A percentile compares a stretch with the other conserved stretches of the same genome.
Evolutionary conservation across 2,888 invertebrate genomes (phyloP).

Genomic region (Oscheius onirici): DNA sequence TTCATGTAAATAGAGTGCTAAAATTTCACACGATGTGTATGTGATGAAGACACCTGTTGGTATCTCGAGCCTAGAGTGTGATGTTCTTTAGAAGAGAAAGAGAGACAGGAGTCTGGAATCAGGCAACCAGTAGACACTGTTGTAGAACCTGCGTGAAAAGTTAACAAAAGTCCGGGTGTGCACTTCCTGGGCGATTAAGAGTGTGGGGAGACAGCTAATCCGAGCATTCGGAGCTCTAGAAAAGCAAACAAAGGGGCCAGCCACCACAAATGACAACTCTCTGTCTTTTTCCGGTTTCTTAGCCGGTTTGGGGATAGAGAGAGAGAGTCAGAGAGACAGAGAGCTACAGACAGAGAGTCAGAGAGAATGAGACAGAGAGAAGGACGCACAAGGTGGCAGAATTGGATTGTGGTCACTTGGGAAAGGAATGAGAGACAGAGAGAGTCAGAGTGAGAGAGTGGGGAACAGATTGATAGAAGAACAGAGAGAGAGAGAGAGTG

Average conservation of each 20-base stretch:
- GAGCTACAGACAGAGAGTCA: not conserved
- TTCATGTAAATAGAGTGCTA: too few species aligned
- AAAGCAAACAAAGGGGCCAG: conserved; percentile 10
- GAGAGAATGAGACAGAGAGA: too few species aligned
- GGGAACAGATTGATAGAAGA: too few species aligned
- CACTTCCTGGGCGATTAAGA: conserved; percentile 26
- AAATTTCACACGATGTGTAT: not conserved
- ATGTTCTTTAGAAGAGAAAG: not conserved
- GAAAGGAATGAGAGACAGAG: not conserved
- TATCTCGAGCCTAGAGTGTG: not conserved
- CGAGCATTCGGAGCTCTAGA: conserved; percentile 3
- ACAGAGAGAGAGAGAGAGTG: too few species aligned
- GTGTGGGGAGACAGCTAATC: conserved; percentile 29
- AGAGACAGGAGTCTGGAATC: not conserved
- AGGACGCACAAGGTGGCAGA: too few species aligned
- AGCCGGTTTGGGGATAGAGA: not conserved
- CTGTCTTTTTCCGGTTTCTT: conserved; percentile 17
- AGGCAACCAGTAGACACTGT: not conserved
- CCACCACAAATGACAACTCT: conserved; percentile 12
- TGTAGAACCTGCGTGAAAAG: not conserved
- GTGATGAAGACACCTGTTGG: not conserved
- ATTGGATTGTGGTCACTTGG: too few species aligned
- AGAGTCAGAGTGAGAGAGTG: too few species aligned
- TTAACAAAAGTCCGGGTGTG: not conserved
- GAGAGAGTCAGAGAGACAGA: not conserved